phyloP scores from a whole-genome alignment of 2,797 vertebrate genomes.

The Tinamus major region DNA sequence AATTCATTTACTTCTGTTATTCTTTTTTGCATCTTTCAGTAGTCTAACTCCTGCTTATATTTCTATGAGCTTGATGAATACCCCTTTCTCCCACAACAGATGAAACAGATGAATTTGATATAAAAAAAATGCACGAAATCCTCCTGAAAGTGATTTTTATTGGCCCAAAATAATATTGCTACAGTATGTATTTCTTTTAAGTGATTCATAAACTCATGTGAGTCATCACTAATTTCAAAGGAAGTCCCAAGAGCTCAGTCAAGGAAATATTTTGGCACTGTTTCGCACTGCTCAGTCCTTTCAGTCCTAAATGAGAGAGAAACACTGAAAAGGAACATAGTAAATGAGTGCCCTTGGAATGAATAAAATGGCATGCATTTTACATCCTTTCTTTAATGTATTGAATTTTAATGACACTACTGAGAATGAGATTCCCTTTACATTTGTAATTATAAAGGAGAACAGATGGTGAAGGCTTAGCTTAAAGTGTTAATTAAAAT shows the following conservation, averaged over 20 bases:
- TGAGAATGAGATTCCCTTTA: conserved; percentile 60
- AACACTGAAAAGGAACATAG: conserved; percentile 31
- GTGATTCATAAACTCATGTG: conserved; percentile 35
- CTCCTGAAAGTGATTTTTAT: conserved; percentile 45
- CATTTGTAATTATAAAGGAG: conserved; percentile 75
- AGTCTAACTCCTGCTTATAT: neutral
- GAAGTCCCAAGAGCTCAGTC: conserved; percentile 24
- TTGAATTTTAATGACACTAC: conserved; percentile 74
- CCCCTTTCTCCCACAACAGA: conserved; percentile 45
- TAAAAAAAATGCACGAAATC: conserved; percentile 20
- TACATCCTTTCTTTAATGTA: conserved; percentile 59
- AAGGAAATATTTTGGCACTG: conserved; percentile 46
- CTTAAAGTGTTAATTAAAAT: conserved; percentile 80
- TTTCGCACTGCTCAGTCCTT: conserved; percentile 29
- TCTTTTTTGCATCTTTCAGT: neutral
- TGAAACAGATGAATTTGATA: conserved; percentile 42
- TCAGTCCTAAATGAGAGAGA: conserved; percentile 49
- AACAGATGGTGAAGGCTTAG: conserved; percentile 77
- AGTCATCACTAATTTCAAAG: conserved; percentile 53
- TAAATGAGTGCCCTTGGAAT: conserved; percentile 34
- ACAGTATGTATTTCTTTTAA: neutral
- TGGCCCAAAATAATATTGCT: neutral
- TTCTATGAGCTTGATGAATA: neutral
- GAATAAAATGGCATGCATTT: conserved; percentile 37
- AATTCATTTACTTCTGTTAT: neutral